Evolutionary conservation across 2,888 invertebrate species (phyloP).

Genomic region (Copidosoma aretas): DNA sequence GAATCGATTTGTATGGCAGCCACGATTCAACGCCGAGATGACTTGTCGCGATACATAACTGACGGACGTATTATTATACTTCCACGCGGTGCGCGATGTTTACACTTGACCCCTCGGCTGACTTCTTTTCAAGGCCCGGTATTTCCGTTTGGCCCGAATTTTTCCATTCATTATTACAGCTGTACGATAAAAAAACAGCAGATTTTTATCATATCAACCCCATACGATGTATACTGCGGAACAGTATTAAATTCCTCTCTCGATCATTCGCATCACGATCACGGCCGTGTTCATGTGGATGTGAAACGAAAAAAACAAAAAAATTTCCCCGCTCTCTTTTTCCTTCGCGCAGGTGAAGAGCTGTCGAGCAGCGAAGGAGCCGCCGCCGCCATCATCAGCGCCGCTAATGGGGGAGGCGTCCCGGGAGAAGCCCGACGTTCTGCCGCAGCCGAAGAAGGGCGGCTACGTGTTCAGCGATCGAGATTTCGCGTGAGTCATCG

Average conservation of each 20-base stretch:
- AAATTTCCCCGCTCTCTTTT: no score
- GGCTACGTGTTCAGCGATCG: conserved; percentile 11
- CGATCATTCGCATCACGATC: no score
- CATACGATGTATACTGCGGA: no score
- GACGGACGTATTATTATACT: conserved; percentile 33
- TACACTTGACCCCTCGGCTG: conserved; percentile 27
- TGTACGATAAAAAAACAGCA: no score
- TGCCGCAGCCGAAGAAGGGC: conserved; percentile 27
- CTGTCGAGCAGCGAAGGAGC: conserved; percentile 1
- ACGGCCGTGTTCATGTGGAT: no score
- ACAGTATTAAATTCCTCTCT: no score
- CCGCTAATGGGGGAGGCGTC: conserved; percentile 10
- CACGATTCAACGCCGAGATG: conserved; percentile 26
- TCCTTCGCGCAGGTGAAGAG: conserved; percentile 23
- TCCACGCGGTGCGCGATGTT: conserved; percentile 37
- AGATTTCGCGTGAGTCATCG: conserved; percentile 38
- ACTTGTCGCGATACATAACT: conserved; percentile 33
- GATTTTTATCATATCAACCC: no score
- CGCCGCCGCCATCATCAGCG: not conserved
- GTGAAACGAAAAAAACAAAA: no score
- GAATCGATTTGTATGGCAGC: conserved; percentile 1
- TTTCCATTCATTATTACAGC: no score
- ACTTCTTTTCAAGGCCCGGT: no score
- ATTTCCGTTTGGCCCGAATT: no score
- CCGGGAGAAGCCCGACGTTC: conserved; percentile 29